Base-by-base conservation (phyloP, 2,113 vertebrate species). In the Monopterus albus region DNA sequence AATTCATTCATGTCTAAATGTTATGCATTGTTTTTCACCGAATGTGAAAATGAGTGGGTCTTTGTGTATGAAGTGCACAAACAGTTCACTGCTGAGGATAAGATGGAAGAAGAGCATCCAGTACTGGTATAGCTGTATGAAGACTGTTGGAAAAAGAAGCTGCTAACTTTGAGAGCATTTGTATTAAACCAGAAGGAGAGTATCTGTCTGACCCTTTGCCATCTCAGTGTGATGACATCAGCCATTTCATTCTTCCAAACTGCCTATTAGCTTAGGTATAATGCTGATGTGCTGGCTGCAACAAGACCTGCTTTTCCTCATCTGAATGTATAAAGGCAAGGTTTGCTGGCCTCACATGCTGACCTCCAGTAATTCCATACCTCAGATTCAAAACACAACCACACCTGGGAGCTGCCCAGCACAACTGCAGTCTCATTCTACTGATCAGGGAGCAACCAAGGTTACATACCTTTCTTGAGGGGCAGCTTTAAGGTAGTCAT, bases 401-500 rank as follows among this genome's bases (percentile, higher is more conserved):
- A 50, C 51, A 59, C 29, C 56, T 63, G 47, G 57, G 72, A 62
- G 67, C 75, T 56, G 60, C 67, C 50, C 23, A n/a, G 21, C 39
- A 23, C 57, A 74, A 70, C 57, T 56, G 4, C 15, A 68, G 61
- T 58, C 70, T 78, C 52, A 67, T 25, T 23, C 35, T 60, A 12
- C 47, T 58, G 61, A 83, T 72, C 64, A 36, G 18, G 17, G 43
- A 35, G 61, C 51, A 28, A 63, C 42, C 55, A 63, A 72, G 58
- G 71, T 61, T 70, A 62, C 14, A 11, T 64, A 39, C 59, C 50
- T 72, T 82, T 69, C 83, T 81, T 66, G 71, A 70, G 70, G 78
- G 78, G 76, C 72, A 76, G 64, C 60, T 82, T 85, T 47, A 62
- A 69, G 50, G 70, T 58, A 65, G 75, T 82, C 76, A 79, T 73